Conservation (phyloP, 2,888 invertebrate species). For the Drosophila leonis region DNA sequence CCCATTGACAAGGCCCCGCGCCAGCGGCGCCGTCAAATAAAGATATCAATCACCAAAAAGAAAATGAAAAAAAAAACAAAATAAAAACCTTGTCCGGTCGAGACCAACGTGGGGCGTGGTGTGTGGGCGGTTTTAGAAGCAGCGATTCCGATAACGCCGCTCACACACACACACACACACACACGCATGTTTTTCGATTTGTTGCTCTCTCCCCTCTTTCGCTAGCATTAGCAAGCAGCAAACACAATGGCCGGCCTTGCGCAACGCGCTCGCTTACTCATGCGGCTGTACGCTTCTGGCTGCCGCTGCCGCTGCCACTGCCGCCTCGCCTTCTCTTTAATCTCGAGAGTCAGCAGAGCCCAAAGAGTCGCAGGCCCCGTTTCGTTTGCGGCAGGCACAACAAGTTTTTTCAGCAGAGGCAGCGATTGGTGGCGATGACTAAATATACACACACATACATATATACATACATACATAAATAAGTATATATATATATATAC, state of each 20-base stretch:
- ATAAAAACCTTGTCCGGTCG: constrained; percentile 31
- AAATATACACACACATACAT: constrained; percentile 20
- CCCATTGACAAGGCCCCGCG: constrained; percentile 52
- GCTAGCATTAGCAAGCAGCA: constrained; percentile 40
- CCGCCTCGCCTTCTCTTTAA: constrained; percentile 48
- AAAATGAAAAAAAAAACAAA: constrained; percentile 10
- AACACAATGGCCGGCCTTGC: constrained; percentile 70
- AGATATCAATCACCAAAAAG: constrained; percentile 72
- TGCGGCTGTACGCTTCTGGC: constrained; percentile 35
- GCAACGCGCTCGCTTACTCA: constrained; percentile 80
- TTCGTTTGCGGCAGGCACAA: constrained; percentile 66
- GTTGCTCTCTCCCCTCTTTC: constrained; percentile 40
- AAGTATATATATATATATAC: not conserved
- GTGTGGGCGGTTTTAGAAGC: constrained; percentile 37
- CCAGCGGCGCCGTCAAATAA: constrained; percentile 28
- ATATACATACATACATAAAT: constrained; percentile 4
- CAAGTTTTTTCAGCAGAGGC: constrained; percentile 75
- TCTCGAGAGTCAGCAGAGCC: constrained; percentile 66
- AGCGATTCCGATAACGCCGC: constrained; percentile 39
- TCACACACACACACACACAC: constrained; percentile 8
- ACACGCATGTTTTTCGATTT: constrained; percentile 26
- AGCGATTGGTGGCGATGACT: constrained; percentile 39
- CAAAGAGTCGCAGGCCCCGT: constrained; percentile 71
- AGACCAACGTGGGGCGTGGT: constrained; percentile 23
- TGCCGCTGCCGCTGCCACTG: constrained; percentile 7